These are phyloP conservation scores for Rutpela maculata DNA, from an alignment of 2,888 invertebrate species.

Conservation along the genomic window DNA sequence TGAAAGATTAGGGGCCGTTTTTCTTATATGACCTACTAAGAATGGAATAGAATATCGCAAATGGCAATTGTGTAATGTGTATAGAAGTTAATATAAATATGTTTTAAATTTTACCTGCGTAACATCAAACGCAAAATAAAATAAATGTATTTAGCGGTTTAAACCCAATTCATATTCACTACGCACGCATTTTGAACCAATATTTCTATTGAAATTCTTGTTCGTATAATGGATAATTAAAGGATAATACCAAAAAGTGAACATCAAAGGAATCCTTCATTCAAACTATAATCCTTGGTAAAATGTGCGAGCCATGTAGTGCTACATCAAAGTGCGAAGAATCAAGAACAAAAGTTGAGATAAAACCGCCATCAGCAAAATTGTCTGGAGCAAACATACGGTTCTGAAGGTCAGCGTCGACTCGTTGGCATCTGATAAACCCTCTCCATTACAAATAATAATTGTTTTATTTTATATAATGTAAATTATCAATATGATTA, in stretches of 20 bases:
- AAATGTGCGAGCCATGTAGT: conserved; percentile 15
- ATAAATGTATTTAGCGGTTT: no score
- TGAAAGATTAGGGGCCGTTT: no score
- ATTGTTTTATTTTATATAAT: no score
- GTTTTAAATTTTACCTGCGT: no score
- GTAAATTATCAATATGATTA: no score
- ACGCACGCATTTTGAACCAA: not conserved
- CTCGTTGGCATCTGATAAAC: not conserved
- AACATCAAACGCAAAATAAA: no score
- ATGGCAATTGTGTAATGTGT: no score
- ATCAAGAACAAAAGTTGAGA: conserved; percentile 20
- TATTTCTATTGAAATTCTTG: conserved; percentile 28
- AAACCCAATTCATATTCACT: not conserved
- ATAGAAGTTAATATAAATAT: no score
- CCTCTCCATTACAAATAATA: not conserved
- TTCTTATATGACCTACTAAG: no score
- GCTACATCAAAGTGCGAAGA: conserved; percentile 32
- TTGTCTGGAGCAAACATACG: conserved; percentile 23
- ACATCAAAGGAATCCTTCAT: conserved; percentile 22
- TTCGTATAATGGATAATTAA: conserved; percentile 19
- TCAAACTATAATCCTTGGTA: conserved; percentile 11
- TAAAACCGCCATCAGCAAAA: conserved; percentile 26
- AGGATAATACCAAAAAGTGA: conserved; percentile 23
- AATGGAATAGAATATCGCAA: no score
- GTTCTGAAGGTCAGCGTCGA: conserved; percentile 9